Conservation (phyloP, 2,797 vertebrate species). For the Kryptopterus vitreolus region DNA sequence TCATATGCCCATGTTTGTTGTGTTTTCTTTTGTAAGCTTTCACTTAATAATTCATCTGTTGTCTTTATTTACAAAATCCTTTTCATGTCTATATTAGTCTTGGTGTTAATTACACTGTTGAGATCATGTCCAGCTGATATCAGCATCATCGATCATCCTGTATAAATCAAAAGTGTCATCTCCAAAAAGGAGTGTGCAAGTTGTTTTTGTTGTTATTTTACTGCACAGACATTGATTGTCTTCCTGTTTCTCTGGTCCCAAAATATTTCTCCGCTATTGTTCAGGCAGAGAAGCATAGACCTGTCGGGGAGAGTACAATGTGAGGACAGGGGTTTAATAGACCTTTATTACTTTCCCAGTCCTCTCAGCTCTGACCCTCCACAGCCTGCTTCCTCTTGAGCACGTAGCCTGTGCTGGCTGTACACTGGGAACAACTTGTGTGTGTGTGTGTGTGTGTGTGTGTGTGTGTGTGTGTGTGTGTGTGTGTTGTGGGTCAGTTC, state of each 20-base stretch:
- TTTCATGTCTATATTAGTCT: background rate
- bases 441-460: background rate
- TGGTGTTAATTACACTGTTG: background rate
- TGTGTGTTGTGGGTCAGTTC: conserved; percentile 26
- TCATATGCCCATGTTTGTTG: background rate
- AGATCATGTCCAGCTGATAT: conserved; percentile 5
- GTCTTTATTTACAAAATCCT: background rate
- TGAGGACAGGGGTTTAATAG: conserved; percentile 30
- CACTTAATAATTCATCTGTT: background rate
- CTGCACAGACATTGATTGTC: conserved; percentile 14
- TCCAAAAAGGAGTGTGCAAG: background rate
- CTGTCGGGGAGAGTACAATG: conserved; percentile 23
- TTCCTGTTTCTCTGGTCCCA: conserved; percentile 32
- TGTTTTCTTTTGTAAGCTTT: conserved; percentile 2
- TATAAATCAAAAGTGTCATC: background rate
- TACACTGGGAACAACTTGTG: conserved; percentile 16
- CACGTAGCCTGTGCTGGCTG: conserved; percentile 46
- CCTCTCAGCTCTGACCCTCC: conserved; percentile 45
- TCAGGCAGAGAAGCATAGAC: conserved; percentile 1
- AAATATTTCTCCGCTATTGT: conserved; percentile 33
- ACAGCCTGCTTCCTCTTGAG: conserved; percentile 30
- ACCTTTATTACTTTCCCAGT: conserved; percentile 48
- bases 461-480: conserved; percentile 12
- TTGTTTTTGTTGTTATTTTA: conserved; percentile 23
- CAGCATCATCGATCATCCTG: background rate